Evolutionary conservation across 37 sponge, comb jelly and placozoan species (phyloP).

Genomic region (Tethya wilhelma): DNA sequence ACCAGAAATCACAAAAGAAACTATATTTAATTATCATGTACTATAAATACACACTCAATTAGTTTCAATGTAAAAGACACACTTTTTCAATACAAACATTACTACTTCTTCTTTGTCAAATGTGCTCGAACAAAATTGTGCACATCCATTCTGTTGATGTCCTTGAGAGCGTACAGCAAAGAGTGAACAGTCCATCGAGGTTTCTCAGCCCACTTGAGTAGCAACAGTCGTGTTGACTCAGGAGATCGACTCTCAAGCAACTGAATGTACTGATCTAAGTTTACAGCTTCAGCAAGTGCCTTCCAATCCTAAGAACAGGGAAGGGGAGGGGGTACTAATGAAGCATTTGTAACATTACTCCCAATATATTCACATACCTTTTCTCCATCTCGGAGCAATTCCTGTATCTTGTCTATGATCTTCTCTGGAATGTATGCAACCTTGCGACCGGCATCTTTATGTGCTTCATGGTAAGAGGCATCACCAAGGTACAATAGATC

Average conservation of each 20-base stretch:
- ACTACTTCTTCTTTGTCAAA: slow-evolving; percentile 33
- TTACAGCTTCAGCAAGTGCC: slow-evolving; percentile 47
- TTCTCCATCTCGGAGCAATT: slow-evolving; percentile 60
- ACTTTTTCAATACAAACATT: not conserved
- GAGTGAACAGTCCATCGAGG: slow-evolving; percentile 62
- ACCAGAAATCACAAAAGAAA: too few species aligned
- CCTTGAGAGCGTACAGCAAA: slow-evolving; percentile 67
- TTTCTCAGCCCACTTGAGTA: slow-evolving; percentile 81
- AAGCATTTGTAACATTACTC: not conserved
- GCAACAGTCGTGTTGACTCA: slow-evolving; percentile 41
- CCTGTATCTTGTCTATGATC: slow-evolving; percentile 36
- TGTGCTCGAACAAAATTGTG: slow-evolving; percentile 29
- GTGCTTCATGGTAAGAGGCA: not conserved
- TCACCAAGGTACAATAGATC: slow-evolving; percentile 71
- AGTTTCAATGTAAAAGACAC: not conserved
- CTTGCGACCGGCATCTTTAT: slow-evolving; percentile 19
- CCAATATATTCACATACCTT: slow-evolving; percentile 26
- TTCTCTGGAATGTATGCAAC: slow-evolving; percentile 56
- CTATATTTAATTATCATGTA: too few species aligned
- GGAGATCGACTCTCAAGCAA: slow-evolving; percentile 50
- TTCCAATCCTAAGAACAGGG: slow-evolving; percentile 61
- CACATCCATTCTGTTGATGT: slow-evolving; percentile 64
- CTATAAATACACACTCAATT: too few species aligned
- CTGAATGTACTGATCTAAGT: slow-evolving; percentile 64
- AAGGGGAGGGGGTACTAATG: not conserved